Evolutionary conservation across 2,888 invertebrate species (phyloP).

Genomic region (Thereva unica): DNA sequence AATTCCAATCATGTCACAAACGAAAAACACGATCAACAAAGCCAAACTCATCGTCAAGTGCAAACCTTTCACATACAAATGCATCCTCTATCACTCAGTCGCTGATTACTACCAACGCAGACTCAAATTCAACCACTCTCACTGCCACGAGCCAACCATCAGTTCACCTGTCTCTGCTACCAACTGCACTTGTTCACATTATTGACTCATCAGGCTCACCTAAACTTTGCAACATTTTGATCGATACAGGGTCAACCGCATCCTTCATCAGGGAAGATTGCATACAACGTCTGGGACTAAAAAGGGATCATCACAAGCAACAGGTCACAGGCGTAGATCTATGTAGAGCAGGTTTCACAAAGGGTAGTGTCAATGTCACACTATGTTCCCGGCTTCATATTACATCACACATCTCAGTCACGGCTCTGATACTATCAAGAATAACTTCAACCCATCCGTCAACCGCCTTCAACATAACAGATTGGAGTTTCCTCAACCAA

Average conservation of each 20-base stretch:
- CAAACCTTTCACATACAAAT: too few relatives aligned
- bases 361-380: neutral
- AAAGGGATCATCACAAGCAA: neutral
- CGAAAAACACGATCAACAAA: neutral
- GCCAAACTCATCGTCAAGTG: neutral
- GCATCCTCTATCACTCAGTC: too few relatives aligned
- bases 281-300: conserved; percentile 11
- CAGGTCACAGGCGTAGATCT: neutral
- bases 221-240: conserved; percentile 3
- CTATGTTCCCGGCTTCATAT: neutral
- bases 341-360: neutral
- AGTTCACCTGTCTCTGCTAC: neutral
- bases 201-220: neutral
- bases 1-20: neutral
- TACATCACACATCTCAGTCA: too few relatives aligned
- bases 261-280: conserved; percentile 3
- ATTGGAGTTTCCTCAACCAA: too few relatives aligned
- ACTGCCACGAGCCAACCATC: neutral
- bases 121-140: neutral
- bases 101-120: too few relatives aligned
- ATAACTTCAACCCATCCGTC: too few relatives aligned
- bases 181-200: conserved; percentile 2
- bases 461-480: too few relatives aligned
- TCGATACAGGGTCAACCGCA: neutral
- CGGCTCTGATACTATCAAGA: too few relatives aligned